Evolutionary conservation across 2,888 invertebrate species (phyloP), one percentile per base, ranked within the genome.

Genomic region (Tetrapedia diversipes): DNA sequence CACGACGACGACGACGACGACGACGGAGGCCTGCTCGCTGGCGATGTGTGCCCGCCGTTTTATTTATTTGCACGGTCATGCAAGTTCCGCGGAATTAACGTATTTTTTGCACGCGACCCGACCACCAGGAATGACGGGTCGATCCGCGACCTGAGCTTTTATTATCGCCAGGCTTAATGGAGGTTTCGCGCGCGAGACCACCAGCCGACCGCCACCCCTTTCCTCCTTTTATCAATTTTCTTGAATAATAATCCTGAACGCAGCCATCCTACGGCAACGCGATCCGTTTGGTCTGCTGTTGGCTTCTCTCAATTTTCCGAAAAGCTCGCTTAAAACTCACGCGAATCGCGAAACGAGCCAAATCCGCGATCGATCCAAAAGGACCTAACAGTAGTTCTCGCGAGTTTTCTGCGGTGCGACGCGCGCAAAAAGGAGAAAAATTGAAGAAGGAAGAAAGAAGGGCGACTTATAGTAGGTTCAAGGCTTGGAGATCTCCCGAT

Each of bases 61-160:
- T 89, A 90, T 90, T 90, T 90, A 90, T 90, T 90, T 89, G 90
- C 89, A 87, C 86, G 89, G 89, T 90, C 90, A 90, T 90, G 90
- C 90, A 88, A 90, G 87, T 88, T 83, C 78, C 89, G 85, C 83
- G 81, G 87, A 89, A 90, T 89, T 89, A 90, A 90, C 89, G 90
- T 89, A 88, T 89, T 89, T 90, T 90, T 90, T 88, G 86, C 90
- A 90, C 89, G 90, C 90, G 84, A 90, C 83, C 61, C 24, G 61
- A 19, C 61, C 24, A 82, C 68, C 70, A 37, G 83, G 73, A n/a
- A 83, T 75, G 87, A 80, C 86, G 86, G 86, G 86, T 89, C 86
- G 87, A 89, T 88, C 87, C 84, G 83, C 83, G 74, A 43, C 77
- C 80, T 77, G 72, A 82, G 84, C 83, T 84, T 84, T 83, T 71